Base-by-base conservation (phyloP, 2,888 invertebrate genomes). In the Ormyrus nitidulus region DNA sequence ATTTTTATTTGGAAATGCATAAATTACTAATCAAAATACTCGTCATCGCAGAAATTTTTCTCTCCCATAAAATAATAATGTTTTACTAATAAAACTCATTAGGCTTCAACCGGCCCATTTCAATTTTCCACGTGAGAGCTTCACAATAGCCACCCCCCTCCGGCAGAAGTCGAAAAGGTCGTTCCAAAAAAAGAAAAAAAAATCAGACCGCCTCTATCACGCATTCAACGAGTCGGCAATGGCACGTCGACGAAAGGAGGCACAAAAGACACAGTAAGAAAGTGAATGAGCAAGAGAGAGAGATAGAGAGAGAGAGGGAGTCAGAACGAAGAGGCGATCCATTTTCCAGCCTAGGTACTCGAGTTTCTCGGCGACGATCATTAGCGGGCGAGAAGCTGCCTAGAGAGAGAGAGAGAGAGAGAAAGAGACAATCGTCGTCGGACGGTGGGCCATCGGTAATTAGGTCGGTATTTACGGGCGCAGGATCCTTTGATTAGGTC, bases 401-500 rank as follows among this genome's bases (percentile, higher is more conserved):
- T 2, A n/a, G n/a, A 0, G 49, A 44, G 11, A 44, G 34, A 44
- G 44, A 34, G 34, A 10, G 56, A 56, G 56, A 19, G 19, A 19
- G 19, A 13, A 13, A 19, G 19, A 13, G 0, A 68, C 68, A 79
- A 69, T 79, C 56, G 68, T 49, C 73, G 58, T 56, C 34, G 51
- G 51, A 61, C 56, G 56, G 56, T 49, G 19, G 58, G 46, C 48
- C 19, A 1, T 44, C 62, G 11, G 48, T 74, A 68, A 79, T 64
- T 58, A 64, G 69, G 69, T 64, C 64, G 69, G 48, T 56, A 68
- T 69, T 74, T 66, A 64, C 61, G 46, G 46, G 46, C 6, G 19
- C 4, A 44, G 51, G n/a, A 54, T 69, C 62, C 69, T 79, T 79
- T 79, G 69, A 79, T 79, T 69, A 74, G 73, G 54, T 68, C 9